Conservation (phyloP, 92 coral and sea anemone genomes). For the Meandrina meandrites region DNA sequence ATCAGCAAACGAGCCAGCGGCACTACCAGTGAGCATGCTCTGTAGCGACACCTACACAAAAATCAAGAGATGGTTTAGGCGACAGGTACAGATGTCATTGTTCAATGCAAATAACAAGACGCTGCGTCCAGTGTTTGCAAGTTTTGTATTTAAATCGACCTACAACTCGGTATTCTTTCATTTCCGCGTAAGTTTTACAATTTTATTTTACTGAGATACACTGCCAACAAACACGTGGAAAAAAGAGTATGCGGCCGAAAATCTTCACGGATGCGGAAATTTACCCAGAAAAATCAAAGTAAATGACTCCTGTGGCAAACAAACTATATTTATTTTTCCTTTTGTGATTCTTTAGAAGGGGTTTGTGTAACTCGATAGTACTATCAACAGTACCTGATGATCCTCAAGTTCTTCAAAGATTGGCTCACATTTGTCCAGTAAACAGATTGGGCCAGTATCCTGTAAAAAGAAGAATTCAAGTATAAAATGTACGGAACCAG, state of each 20-base stretch:
- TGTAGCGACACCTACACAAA: constrained; percentile 86
- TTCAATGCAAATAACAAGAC: neutral
- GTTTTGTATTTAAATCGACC: no score
- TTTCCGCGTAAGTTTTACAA: no score
- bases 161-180: no score
- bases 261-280: neutral
- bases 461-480: constrained; percentile 11
- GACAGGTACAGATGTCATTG: neutral
- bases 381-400: constrained; percentile 72
- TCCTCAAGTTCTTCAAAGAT: constrained; percentile 98
- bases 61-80: neutral
- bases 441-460: constrained; percentile 94
- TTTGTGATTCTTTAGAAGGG: neutral
- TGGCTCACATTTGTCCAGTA: constrained; percentile 90
- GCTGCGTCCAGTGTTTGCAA: neutral
- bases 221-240: neutral
- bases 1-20: constrained; percentile 98
- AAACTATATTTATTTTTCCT: neutral
- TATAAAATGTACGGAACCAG: neutral
- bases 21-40: constrained; percentile 95
- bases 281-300: neutral
- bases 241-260: neutral
- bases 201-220: no score
- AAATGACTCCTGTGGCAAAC: neutral
- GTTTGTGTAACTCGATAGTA: neutral